These are phyloP conservation scores for Tenthredo notha DNA, from an alignment of 2,888 invertebrate genomes.

Conservation along the genomic window DNA sequence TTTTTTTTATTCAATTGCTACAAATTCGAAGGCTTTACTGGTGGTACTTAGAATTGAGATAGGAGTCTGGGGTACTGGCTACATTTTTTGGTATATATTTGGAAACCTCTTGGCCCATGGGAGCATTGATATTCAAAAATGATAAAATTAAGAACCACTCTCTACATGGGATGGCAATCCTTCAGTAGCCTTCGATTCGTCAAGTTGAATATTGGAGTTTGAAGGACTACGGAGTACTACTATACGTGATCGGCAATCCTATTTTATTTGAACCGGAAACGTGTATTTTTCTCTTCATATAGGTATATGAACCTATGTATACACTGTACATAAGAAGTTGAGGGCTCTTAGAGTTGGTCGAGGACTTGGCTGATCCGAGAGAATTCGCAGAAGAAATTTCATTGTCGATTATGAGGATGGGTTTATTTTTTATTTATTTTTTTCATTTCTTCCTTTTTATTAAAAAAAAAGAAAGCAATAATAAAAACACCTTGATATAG, in stretches of 20 bases:
- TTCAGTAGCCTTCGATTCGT: neutral
- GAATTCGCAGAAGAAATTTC: neutral
- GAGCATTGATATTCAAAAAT: too few species aligned
- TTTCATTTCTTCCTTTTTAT: neutral
- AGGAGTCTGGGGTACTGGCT: too few species aligned
- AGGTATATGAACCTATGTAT: neutral
- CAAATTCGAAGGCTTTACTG: too few species aligned
- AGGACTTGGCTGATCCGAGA: neutral
- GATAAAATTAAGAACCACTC: too few species aligned
- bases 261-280: slow-evolving; percentile 3
- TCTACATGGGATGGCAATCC: neutral
- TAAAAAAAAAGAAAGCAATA: neutral
- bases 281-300: neutral
- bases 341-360: neutral
- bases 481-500: too few species aligned
- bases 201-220: slow-evolving; percentile 18
- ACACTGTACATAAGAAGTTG: neutral
- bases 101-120: too few species aligned
- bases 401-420: neutral
- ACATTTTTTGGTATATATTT: too few species aligned
- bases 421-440: neutral
- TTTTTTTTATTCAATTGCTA: too few species aligned
- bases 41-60: too few species aligned
- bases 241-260: slow-evolving; percentile 3
- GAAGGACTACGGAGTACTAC: neutral